A percentile compares a stretch with the other conserved stretches of the same genome.
Conservation (phyloP, 2,113 vertebrate genomes). For the Calidris pygmaea region DNA sequence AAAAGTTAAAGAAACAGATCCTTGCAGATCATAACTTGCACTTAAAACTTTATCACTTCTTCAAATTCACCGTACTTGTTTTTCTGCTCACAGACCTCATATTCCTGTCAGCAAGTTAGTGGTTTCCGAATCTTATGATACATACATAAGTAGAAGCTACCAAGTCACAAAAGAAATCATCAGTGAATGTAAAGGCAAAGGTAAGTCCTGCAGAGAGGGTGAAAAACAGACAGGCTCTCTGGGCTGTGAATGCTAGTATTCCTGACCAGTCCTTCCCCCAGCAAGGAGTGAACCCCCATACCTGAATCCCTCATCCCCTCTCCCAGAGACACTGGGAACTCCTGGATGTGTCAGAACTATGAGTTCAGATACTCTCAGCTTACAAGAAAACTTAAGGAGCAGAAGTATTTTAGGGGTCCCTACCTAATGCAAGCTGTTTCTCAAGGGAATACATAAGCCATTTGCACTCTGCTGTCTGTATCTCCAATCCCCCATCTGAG, state of each 20-base stretch:
- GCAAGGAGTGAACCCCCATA: neutral
- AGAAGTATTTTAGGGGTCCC: neutral
- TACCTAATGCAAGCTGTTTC: neutral
- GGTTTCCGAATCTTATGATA: slow-evolving; percentile 92
- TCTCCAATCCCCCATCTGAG: neutral
- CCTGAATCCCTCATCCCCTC: neutral
- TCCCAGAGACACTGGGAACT: rapidly evolving
- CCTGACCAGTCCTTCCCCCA: neutral
- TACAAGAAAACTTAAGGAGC: rapidly evolving
- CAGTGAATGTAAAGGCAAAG: slow-evolving; percentile 90
- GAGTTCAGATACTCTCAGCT: neutral
- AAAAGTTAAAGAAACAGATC: neutral
- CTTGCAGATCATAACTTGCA: neutral
- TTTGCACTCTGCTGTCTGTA: neutral
- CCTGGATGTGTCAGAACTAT: neutral
- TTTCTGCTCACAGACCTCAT: slow-evolving; percentile 87
- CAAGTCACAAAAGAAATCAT: slow-evolving; percentile 97
- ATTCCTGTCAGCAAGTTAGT: slow-evolving; percentile 89
- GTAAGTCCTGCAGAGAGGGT: slow-evolving; percentile 63
- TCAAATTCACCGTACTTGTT: neutral
- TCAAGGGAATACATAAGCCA: neutral
- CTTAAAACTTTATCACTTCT: neutral
- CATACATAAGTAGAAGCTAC: slow-evolving; percentile 94
- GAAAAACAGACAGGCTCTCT: neutral
- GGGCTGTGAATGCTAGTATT: neutral